A percentile compares a stretch with the other conserved stretches of the same genome.
Conservation (phyloP, 1,140 invertebrate genomes). For the Ctenoplectra terminalis region DNA sequence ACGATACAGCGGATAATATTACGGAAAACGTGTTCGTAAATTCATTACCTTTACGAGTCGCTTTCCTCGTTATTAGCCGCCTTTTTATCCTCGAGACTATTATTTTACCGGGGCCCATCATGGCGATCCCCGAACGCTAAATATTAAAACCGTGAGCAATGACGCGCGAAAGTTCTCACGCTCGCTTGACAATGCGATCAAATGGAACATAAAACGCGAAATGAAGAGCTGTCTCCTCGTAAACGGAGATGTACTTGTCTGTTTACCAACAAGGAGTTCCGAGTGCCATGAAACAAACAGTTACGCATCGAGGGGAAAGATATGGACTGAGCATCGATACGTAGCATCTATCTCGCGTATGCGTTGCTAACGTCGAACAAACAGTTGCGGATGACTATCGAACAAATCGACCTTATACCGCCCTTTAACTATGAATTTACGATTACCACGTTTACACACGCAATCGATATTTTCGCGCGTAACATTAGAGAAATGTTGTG, state of each 20-base stretch:
- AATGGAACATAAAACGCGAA: background rate
- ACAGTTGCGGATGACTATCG: too few species aligned
- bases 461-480: background rate
- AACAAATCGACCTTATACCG: too few species aligned
- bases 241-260: background rate
- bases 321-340: background rate
- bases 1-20: background rate
- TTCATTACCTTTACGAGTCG: constrained; percentile 8
- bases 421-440: background rate
- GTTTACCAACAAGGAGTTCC: background rate
- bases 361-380: background rate
- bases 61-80: background rate
- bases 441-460: background rate
- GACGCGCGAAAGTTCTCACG: background rate
- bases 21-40: background rate
- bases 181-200: background rate
- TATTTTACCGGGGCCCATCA: background rate
- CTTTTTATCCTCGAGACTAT: background rate
- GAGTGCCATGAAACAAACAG: background rate
- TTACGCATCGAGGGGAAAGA: background rate
- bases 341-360: too few species aligned
- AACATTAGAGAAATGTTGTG: background rate
- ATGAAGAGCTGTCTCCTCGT: background rate
- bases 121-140: background rate
- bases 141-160: constrained; percentile 12